phyloP scores from a whole-genome alignment of 2,888 invertebrate genomes.

The Blera fallax region DNA sequence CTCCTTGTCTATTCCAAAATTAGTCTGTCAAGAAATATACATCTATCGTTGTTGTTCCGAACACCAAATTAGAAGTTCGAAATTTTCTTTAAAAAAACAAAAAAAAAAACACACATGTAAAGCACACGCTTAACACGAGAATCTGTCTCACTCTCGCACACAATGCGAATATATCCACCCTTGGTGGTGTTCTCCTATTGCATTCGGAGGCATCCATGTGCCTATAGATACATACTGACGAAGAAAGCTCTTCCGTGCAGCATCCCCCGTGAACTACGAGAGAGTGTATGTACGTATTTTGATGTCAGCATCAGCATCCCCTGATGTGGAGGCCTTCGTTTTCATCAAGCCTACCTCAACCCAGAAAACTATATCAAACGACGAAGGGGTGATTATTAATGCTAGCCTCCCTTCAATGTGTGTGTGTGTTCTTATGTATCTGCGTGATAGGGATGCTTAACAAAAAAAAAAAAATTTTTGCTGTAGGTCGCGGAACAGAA shows the following conservation, averaged over 20 bases:
- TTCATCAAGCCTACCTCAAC: constrained; percentile 61
- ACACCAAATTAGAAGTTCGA: constrained; percentile 36
- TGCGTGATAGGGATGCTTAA: not conserved
- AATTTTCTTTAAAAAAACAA: not conserved
- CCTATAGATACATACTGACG: constrained; percentile 48
- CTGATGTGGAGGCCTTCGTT: constrained; percentile 13
- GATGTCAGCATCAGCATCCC: constrained; percentile 17
- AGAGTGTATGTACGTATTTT: constrained; percentile 12
- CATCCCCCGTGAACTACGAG: constrained; percentile 33
- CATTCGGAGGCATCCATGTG: constrained; percentile 23
- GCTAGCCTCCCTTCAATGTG: not conserved
- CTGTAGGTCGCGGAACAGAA: constrained; percentile 68
- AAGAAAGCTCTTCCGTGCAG: constrained; percentile 55
- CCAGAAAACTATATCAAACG: constrained; percentile 17
- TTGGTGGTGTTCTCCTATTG: too few relatives aligned
- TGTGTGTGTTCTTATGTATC: not conserved
- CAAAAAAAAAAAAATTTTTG: constrained; percentile 25
- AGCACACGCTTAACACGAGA: not conserved
- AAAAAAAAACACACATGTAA: not conserved
- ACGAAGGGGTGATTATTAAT: constrained; percentile 19
- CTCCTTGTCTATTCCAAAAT: not conserved
- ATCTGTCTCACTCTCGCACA: too few relatives aligned
- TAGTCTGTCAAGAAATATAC: constrained; percentile 19
- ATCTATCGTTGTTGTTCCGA: not conserved
- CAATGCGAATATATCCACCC: too few relatives aligned